phyloP scores from a whole-genome alignment of 2,888 invertebrate genomes.

The Cryptocephalus primarius region DNA sequence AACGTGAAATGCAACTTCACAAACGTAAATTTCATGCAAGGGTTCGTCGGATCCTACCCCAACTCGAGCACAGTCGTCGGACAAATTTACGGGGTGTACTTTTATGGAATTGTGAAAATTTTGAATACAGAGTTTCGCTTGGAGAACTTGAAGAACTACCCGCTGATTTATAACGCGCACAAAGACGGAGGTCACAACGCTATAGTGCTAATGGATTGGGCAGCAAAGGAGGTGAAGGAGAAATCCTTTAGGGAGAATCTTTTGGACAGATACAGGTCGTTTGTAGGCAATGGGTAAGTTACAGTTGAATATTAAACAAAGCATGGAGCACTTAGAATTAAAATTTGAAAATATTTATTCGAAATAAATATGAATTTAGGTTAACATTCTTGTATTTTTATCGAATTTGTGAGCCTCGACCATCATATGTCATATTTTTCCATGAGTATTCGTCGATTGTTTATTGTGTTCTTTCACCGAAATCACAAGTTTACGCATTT shows the following conservation, averaged over 20 bases:
- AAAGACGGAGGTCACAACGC: slow-evolving; percentile 10
- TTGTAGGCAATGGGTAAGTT: slow-evolving; percentile 7
- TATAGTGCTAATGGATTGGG: not conserved
- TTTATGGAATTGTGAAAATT: slow-evolving; percentile 21
- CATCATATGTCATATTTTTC: too few relatives aligned
- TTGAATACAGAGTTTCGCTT: slow-evolving; percentile 16
- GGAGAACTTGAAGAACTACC: slow-evolving; percentile 14
- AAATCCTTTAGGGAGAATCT: not conserved
- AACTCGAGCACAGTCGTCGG: slow-evolving; percentile 18
- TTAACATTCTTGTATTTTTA: too few relatives aligned
- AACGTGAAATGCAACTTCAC: too few relatives aligned
- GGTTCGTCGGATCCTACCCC: slow-evolving; percentile 6
- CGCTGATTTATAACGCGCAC: slow-evolving; percentile 5
- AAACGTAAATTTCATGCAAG: slow-evolving; percentile 2
- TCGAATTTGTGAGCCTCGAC: too few relatives aligned
- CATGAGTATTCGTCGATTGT: too few relatives aligned
- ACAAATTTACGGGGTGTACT: slow-evolving; percentile 16
- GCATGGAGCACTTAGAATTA: not conserved
- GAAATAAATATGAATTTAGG: too few relatives aligned
- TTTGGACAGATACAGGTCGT: slow-evolving; percentile 1
- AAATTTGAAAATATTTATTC: too few relatives aligned
- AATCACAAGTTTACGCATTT: too few relatives aligned
- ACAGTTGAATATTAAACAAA: not conserved
- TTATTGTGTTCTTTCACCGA: too few relatives aligned
- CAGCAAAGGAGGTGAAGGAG: slow-evolving; percentile 1